phyloP scores from a whole-genome alignment of 2,113 vertebrate genomes.

The Pedetes capensis region DNA sequence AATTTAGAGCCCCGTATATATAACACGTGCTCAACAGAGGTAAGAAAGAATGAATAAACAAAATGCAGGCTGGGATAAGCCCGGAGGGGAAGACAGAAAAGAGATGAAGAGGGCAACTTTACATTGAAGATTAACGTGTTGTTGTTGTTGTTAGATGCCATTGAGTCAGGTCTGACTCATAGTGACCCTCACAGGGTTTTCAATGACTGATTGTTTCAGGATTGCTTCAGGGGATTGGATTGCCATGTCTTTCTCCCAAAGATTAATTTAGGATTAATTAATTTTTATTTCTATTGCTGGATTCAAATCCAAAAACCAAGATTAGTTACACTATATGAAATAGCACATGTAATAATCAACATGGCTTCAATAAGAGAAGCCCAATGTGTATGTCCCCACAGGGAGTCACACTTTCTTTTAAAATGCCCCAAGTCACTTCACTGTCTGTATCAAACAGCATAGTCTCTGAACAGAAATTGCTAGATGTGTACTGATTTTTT shows the following conservation, averaged over 20 bases:
- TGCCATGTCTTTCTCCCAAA: too few species aligned
- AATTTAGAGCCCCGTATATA: background rate
- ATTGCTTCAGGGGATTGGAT: too few species aligned
- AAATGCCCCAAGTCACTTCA: background rate
- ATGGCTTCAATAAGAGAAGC: background rate
- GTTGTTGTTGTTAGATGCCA: too few species aligned
- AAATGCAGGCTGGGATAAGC: background rate
- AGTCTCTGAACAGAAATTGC: background rate
- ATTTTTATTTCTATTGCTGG: background rate
- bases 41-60: background rate
- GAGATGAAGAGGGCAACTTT: rapidly evolving
- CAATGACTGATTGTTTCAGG: too few species aligned
- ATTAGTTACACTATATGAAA: background rate
- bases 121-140: too few species aligned
- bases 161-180: too few species aligned
- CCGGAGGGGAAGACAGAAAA: background rate
- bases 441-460: background rate
- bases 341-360: background rate
- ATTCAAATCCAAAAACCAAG: background rate
- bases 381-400: too few species aligned
- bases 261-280: background rate
- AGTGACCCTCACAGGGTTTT: too few species aligned
- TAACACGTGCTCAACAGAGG: background rate
- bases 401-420: background rate
- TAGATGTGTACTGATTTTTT: background rate